These are phyloP conservation scores for Drosophila bifasciata DNA, from an alignment of 1,140 invertebrate genomes.

Conservation along the genomic window DNA sequence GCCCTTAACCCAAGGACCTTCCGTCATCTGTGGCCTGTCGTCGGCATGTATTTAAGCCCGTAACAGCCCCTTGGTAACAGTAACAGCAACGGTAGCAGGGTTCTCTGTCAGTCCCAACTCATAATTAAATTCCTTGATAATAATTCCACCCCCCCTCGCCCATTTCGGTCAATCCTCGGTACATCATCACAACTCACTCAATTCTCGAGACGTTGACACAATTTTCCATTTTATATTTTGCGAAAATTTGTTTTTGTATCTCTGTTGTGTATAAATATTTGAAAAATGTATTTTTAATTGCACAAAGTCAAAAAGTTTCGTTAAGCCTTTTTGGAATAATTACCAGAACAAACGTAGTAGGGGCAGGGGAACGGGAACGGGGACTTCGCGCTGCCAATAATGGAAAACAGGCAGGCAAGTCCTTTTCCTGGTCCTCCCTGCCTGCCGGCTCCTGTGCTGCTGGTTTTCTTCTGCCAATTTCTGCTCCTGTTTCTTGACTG, in stretches of 20 bases:
- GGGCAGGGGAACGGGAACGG: slow-evolving; percentile 13
- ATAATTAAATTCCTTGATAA: slow-evolving; percentile 67
- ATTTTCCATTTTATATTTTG: neutral
- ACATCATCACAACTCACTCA: slow-evolving; percentile 11
- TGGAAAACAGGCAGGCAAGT: slow-evolving; percentile 11
- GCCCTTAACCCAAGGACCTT: neutral
- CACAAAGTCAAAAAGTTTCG: slow-evolving; percentile 73
- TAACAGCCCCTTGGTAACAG: slow-evolving; percentile 1
- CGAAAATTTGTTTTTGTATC: slow-evolving; percentile 33
- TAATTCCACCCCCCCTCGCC: slow-evolving; percentile 23
- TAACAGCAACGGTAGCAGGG: neutral
- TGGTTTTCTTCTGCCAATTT: slow-evolving; percentile 1
- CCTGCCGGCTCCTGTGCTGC: neutral
- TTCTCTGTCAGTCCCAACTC: slow-evolving; percentile 17
- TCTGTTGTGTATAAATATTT: slow-evolving; percentile 68
- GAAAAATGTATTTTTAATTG: slow-evolving; percentile 80
- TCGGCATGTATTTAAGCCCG: slow-evolving; percentile 12
- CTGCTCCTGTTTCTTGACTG: slow-evolving; percentile 14
- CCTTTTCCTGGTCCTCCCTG: slow-evolving; percentile 22
- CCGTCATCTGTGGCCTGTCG: neutral
- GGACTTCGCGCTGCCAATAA: slow-evolving; percentile 48
- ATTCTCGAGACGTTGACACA: slow-evolving; percentile 34
- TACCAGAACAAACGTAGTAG: slow-evolving; percentile 29
- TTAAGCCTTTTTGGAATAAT: slow-evolving; percentile 69
- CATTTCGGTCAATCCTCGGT: slow-evolving; percentile 14